Evolutionary conservation across 2,888 invertebrate genomes (phyloP).

Genomic region (Allolobophora icterica): DNA sequence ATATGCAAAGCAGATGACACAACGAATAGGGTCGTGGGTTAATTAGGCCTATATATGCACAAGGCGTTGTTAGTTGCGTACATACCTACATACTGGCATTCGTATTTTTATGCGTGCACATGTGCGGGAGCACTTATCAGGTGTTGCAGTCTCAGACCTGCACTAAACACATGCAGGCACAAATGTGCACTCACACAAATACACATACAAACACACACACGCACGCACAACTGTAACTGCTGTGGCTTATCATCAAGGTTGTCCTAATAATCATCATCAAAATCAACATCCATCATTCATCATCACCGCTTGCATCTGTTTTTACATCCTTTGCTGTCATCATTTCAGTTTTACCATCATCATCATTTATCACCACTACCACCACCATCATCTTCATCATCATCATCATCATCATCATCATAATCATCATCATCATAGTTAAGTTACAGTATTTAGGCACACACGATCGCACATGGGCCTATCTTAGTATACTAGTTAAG

Average conservation of each 20-base stretch:
- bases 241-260: no score
- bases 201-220: no score
- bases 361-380: background rate
- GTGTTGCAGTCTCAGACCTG: background rate
- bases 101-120: background rate
- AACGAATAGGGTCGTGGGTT: background rate
- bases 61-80: background rate
- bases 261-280: no score
- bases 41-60: no score
- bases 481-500: no score
- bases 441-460: no score
- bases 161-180: no score
- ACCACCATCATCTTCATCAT: constrained; percentile 19
- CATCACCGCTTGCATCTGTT: background rate
- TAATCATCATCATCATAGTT: constrained; percentile 11
- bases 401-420: constrained; percentile 29
- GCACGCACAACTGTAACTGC: no score
- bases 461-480: no score
- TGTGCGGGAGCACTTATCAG: background rate
- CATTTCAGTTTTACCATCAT: background rate
- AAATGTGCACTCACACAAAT: no score
- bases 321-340: background rate
- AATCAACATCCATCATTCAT: background rate
- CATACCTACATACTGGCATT: background rate
- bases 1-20: constrained; percentile 17